phyloP scores from a whole-genome alignment of 1,140 invertebrate genomes.

The Cheumatopsyche charites region DNA sequence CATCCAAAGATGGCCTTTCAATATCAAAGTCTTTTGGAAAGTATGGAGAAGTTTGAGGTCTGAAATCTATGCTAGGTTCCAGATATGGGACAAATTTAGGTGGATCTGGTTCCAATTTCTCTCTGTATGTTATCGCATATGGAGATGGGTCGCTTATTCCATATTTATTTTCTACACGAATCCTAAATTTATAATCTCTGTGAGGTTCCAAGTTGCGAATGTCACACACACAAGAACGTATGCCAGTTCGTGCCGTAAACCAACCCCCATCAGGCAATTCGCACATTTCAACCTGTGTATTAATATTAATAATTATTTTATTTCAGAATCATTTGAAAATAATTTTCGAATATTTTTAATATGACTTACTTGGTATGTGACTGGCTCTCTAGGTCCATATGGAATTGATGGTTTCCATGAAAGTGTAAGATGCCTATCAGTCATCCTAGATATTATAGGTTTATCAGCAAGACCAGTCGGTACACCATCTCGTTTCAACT shows the following conservation, averaged over 20 bases:
- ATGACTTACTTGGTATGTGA: conserved; percentile 77
- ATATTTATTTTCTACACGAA: conserved; percentile 94
- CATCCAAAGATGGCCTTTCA: conserved; percentile 81
- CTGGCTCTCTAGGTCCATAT: conserved; percentile 76
- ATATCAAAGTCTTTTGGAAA: conserved; percentile 91
- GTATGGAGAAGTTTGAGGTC: conserved; percentile 86
- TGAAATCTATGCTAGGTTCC: conserved; percentile 80
- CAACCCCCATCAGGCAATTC: conserved; percentile 87
- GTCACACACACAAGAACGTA: conserved; percentile 84
- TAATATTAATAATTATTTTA: background rate
- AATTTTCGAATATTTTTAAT: background rate
- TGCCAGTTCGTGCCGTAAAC: conserved; percentile 80
- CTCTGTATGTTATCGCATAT: conserved; percentile 79
- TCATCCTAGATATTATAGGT: conserved; percentile 89
- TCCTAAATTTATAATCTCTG: conserved; percentile 89
- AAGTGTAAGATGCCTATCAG: conserved; percentile 80
- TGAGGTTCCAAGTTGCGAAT: conserved; percentile 83
- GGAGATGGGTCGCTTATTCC: conserved; percentile 96
- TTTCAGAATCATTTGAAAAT: background rate
- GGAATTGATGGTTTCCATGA: conserved; percentile 92
- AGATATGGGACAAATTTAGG: conserved; percentile 80
- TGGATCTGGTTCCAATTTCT: conserved; percentile 79
- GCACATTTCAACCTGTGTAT: conserved; percentile 81
- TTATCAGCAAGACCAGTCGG: conserved; percentile 84
- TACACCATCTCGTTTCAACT: conserved; percentile 78